These are phyloP conservation scores for Ceratoteleas bidentatus DNA, from an alignment of 1,140 invertebrate species.

Conservation along the genomic window DNA sequence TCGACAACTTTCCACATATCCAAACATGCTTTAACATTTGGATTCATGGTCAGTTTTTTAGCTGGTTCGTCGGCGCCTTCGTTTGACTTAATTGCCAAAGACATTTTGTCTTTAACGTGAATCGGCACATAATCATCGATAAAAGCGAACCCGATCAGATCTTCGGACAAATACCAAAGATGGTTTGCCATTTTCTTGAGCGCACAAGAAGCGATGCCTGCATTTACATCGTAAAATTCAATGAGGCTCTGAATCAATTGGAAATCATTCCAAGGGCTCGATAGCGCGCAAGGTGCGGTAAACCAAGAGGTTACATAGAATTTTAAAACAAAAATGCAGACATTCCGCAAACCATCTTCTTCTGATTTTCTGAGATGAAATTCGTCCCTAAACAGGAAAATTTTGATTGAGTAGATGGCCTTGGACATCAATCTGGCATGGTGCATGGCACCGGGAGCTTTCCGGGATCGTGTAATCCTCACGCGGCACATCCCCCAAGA, in stretches of 20 bases:
- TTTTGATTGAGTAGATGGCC: slow-evolving; percentile 4
- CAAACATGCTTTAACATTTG: neutral
- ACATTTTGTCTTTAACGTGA: neutral
- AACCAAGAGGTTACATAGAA: slow-evolving; percentile 1
- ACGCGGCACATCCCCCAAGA: neutral
- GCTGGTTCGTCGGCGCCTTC: neutral
- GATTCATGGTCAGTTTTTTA: slow-evolving; percentile 7
- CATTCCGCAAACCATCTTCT: slow-evolving; percentile 3
- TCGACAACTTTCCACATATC: slow-evolving; percentile 2
- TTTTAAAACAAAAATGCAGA: slow-evolving; percentile 11
- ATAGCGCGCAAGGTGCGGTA: neutral
- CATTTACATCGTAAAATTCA: slow-evolving; percentile 3
- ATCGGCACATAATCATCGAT: neutral
- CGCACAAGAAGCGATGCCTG: neutral
- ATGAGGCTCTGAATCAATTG: neutral
- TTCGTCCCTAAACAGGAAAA: neutral
- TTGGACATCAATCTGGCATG: slow-evolving; percentile 6
- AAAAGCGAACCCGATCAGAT: neutral
- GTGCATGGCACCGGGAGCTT: slow-evolving; percentile 10
- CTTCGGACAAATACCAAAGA: slow-evolving; percentile 6
- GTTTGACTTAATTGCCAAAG: neutral
- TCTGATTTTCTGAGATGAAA: neutral
- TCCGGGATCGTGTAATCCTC: neutral
- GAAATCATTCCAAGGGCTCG: neutral
- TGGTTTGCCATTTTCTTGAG: slow-evolving; percentile 9